Percentiles rank a stretch among this genome's conserved stretches.
phyloP scores from a whole-genome alignment of 2,888 invertebrate species.

The Elaeidobius kamerunicus region DNA sequence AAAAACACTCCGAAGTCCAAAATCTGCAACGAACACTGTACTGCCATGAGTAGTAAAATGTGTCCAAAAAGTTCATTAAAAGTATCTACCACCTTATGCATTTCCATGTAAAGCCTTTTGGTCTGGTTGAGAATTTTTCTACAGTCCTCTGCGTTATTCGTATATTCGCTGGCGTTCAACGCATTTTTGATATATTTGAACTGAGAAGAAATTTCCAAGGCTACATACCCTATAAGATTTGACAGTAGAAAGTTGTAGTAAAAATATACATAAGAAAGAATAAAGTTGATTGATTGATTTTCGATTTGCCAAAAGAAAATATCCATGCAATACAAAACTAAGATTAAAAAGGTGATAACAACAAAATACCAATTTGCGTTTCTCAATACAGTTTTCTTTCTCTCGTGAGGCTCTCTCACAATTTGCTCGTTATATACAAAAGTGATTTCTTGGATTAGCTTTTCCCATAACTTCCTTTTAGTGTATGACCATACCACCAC shows the following conservation, averaged over 20 bases:
- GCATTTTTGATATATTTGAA: constrained; percentile 23
- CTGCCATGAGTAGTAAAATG: constrained; percentile 23
- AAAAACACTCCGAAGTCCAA: constrained; percentile 27
- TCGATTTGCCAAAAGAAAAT: constrained; percentile 28
- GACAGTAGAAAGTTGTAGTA: constrained; percentile 26
- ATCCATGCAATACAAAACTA: constrained; percentile 20
- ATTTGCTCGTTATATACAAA: constrained; percentile 22
- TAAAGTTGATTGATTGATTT: constrained; percentile 18
- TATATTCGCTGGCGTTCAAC: constrained; percentile 19
- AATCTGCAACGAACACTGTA: constrained; percentile 26
- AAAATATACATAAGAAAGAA: constrained; percentile 24
- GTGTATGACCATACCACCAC: constrained; percentile 24
- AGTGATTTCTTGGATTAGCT: constrained; percentile 20
- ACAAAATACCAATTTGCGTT: constrained; percentile 25
- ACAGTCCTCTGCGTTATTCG: constrained; percentile 12
- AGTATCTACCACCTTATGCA: constrained; percentile 21
- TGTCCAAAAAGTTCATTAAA: constrained; percentile 26
- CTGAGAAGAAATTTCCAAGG: constrained; percentile 21
- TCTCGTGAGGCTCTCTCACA: constrained; percentile 19
- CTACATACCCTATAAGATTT: constrained; percentile 24
- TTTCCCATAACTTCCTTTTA: constrained; percentile 27
- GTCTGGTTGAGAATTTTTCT: constrained; percentile 18
- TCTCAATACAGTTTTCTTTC: constrained; percentile 10
- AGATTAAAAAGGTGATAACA: constrained; percentile 16
- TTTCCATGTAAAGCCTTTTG: constrained; percentile 20